These are phyloP conservation scores for Pedicia rivosa DNA, from an alignment of 2,888 invertebrate species.

Conservation along the genomic window DNA sequence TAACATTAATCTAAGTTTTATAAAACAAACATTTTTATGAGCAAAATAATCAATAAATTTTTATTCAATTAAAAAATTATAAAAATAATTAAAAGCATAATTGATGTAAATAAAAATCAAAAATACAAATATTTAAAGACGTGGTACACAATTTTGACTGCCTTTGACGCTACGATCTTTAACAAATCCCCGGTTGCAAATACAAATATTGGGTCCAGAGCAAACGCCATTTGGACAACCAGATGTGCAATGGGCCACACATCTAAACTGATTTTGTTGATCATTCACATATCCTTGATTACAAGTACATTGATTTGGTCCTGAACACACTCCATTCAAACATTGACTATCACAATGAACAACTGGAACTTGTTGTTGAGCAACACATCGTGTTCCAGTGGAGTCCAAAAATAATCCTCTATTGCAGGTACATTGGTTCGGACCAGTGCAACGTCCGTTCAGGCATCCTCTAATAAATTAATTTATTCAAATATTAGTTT, in stretches of 20 bases:
- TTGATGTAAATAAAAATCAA: too few species aligned
- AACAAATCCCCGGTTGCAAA: slow-evolving; percentile 50
- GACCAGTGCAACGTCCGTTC: slow-evolving; percentile 31
- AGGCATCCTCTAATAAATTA: slow-evolving; percentile 25
- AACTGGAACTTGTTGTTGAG: too few species aligned
- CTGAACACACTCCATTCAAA: slow-evolving; percentile 53
- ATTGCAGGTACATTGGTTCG: slow-evolving; percentile 34
- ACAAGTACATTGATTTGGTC: slow-evolving; percentile 40
- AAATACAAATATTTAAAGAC: slow-evolving; percentile 3
- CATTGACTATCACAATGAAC: slow-evolving; percentile 42
- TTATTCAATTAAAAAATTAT: too few species aligned
- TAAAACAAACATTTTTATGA: too few species aligned
- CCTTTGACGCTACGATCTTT: slow-evolving; percentile 46
- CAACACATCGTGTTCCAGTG: slow-evolving; percentile 30
- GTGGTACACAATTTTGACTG: slow-evolving; percentile 39
- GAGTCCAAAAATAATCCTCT: slow-evolving; percentile 25
- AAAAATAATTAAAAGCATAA: too few species aligned
- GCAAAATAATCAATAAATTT: too few species aligned
- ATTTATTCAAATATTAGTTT: slow-evolving; percentile 12
- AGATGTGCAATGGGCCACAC: slow-evolving; percentile 44
- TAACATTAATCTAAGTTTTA: too few species aligned
- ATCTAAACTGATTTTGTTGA: slow-evolving; percentile 30
- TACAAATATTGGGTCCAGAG: slow-evolving; percentile 54
- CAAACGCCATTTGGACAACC: slow-evolving; percentile 61
- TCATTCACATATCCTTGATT: slow-evolving; percentile 35